Percentiles rank a stretch among this genome's conserved stretches.
These are phyloP conservation scores for Polyommatus icarus DNA, from an alignment of 2,888 invertebrate genomes.

Conservation along the genomic window DNA sequence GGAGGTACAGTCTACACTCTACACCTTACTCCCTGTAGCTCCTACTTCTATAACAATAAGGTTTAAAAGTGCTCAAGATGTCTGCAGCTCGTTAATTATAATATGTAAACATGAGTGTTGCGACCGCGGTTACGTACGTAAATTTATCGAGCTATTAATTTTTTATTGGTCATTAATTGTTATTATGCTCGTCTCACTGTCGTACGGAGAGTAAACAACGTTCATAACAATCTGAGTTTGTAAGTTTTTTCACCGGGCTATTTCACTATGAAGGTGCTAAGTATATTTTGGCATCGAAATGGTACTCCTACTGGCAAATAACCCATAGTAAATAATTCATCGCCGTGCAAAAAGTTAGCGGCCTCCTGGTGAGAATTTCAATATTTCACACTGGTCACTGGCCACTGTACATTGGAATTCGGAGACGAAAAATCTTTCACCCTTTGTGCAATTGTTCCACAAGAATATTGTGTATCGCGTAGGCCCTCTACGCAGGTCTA, in stretches of 20 bases:
- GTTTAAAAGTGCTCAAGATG: not conserved
- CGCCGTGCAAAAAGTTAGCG: no score
- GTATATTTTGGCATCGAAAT: no score
- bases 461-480: not conserved
- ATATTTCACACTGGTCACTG: no score
- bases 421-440: not conserved
- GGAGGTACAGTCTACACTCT: not conserved
- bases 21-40: not conserved
- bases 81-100: slow-evolving; percentile 10
- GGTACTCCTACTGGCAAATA: no score
- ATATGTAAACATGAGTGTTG: slow-evolving; percentile 6
- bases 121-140: not conserved
- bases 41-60: not conserved
- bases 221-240: no score
- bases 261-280: no score
- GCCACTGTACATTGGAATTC: not conserved
- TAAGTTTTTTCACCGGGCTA: not conserved
- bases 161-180: slow-evolving; percentile 37
- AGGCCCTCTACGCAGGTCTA: not conserved
- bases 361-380: no score
- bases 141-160: slow-evolving; percentile 1
- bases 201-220: not conserved
- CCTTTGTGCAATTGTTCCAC: not conserved
- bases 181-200: slow-evolving; percentile 22
- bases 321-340: no score